phyloP scores from a whole-genome alignment of 2,113 vertebrate species.

The Cinclus mexicanus region DNA sequence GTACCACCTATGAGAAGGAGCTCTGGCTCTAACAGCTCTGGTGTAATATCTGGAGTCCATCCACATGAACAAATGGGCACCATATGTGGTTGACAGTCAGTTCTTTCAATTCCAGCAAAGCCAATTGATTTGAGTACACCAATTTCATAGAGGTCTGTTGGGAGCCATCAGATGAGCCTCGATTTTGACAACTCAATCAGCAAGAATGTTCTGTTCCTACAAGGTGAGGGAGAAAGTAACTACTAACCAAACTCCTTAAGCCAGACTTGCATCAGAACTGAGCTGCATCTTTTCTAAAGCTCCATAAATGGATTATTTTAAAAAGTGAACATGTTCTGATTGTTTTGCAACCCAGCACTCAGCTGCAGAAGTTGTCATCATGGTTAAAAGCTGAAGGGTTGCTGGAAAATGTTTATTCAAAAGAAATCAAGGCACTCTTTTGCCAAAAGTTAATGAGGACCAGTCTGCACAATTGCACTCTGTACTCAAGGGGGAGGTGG shows the following conservation, averaged over 20 bases:
- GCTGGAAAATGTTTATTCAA: not conserved
- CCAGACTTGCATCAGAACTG: not conserved
- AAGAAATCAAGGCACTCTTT: not conserved
- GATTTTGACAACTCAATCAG: conserved; percentile 63
- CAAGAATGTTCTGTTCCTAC: not conserved
- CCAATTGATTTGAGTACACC: conserved; percentile 52
- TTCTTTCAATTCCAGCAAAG: not conserved
- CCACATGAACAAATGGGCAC: conserved; percentile 26
- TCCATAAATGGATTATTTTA: not conserved
- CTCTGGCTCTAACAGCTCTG: not conserved
- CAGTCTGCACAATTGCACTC: not conserved
- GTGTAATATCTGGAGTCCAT: not conserved
- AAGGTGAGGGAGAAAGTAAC: not conserved
- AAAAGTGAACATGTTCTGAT: not conserved
- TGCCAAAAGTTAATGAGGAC: not conserved
- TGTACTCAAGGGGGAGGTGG: not conserved
- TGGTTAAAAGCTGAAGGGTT: not conserved
- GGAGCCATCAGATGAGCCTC: conserved; percentile 46
- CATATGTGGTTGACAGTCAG: not conserved
- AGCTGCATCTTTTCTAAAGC: not conserved
- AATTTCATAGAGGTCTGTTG: conserved; percentile 10
- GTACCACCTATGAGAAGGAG: not conserved
- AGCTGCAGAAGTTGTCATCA: not conserved
- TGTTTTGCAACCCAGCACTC: not conserved
- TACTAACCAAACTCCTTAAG: not conserved